Base-by-base conservation (phyloP, 30 jellyfish, hydroid and myxozoan genomes). In the Hydractinia symbiolongicarpus region DNA sequence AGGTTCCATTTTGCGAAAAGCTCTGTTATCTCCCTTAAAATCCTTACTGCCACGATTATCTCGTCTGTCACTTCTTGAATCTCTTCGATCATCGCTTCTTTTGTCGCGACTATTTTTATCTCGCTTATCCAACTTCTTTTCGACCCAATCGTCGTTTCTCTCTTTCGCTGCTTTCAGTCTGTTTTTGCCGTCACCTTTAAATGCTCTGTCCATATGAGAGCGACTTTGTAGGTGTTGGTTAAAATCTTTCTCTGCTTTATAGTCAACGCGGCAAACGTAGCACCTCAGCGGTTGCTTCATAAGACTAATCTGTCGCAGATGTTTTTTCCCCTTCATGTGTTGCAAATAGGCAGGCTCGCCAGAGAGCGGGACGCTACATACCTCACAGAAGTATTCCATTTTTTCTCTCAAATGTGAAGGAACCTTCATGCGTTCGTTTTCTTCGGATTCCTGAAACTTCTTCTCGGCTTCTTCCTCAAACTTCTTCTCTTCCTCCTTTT, bases 221-320 rank as follows among this genome's bases (percentile, higher is more conserved):
- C 60, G 55, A 68, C 96, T 82, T 51, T 74, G 86, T 15, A 81
- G 67, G 81, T 90, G 97, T 1, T 44, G 86, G 70, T 67, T 67
- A 57, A 81, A 86, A 1, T 81, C 95, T 51, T 69, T 78, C 69
- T 50, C 90, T 13, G 72, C 17, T n/a, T 54, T 77, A 64, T 53
- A 72, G 19, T 79, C 80, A 30, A 53, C 19, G 55, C 79, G 82
- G 66, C 97, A 90, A 4, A 72, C 83, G 58, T 75, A 55, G 61
- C 97, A 90, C 19, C 67, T 75, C 82, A 55, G 86, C 0, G 97
- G 97, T 16, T 89, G 81, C 66, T 70, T 62, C 94, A 90, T 77
- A 7, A 16, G 56, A 7, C 86, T 16, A 49, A 86, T 81, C 20
- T 53, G 58, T 66, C 81, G 82, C 51, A 51, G 57, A 82, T 90